Evolutionary conservation across 2,888 invertebrate species (phyloP), one percentile per base, ranked within the genome.

Genomic region (Drosophila mayaguana): DNA sequence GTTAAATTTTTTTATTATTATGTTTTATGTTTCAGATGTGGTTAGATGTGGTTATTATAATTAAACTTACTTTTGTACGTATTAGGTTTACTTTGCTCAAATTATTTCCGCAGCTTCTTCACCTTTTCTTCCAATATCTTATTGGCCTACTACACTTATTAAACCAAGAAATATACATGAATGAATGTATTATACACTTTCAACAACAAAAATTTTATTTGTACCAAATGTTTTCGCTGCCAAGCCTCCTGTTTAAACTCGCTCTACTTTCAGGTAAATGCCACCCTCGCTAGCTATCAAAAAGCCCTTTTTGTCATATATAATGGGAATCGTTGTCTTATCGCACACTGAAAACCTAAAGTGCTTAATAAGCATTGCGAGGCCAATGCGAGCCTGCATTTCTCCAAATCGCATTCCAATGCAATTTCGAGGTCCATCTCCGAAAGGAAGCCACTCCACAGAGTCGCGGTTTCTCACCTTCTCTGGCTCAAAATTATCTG

Each of bases 401-500:
- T 90, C 86, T 0, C 92, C 92, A 68, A 92, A 92, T 20, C 92
- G 80, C 76, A 90, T 63, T 2, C 92, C 93, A 50, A 92, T 90
- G 59, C 92, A 92, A 63, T 91, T 91, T 2, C 92, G 84, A 0
- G 92, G 92, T 7, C 92, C 92, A 61, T 92, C 92, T 0, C 92
- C 92, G 7, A 92, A 92, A 0, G 92, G 88, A 16, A 92, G 54
- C 85, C 85, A 92, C 16, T 88, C 76, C 0, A 87, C 72, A 0
- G 90, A 82, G 63, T 94, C 94, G 51, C 94, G 90, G 46, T 92
- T 93, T 1, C 93, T 91, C 51, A 94, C 94, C 3, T 32, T 50
- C 14, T 94, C 94, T 0, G 93, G 91, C 0, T 93, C 89, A 83
- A 95, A 95, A 77, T 95, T 92, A 11, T 95, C 95, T 0, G 95